Evolutionary conservation across 2,797 vertebrate genomes (phyloP), one percentile per base, ranked within the genome.

Genomic region (Tinamus major): DNA sequence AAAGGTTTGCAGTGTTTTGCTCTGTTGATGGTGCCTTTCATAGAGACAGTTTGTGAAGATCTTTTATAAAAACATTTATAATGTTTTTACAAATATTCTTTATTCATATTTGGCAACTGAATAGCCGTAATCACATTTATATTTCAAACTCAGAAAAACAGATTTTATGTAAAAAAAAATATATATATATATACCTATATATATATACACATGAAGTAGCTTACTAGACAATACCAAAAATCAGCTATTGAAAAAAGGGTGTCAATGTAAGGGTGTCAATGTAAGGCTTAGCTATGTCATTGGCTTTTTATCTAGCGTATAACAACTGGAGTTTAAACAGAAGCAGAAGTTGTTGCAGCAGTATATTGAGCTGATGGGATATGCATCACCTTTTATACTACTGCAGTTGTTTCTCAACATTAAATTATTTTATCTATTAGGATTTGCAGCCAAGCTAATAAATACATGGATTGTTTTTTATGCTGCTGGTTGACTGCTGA

Each of bases 391-490:
- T 69, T 55, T 49, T 49, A n/a, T 68, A 6, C 35, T 53, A 1
- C 31, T n/a, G 35, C 61, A 56, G 76, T 4, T 56, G 44, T 12
- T 70, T 70, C 58, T 80, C 41, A 21, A 4, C 0, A 0, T 42
- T 69, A n/a, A 83, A 11, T 35, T 58, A 1, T 48, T 87, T 42
- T 24, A 33, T 64, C 48, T 10, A 16, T 80, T 67, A 7, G 3
- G 1, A 13, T 6, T 49, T 49, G 37, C 29, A 68, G 68, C 37
- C 39, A 31, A 77, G 14, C 4, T 24, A 10, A 4, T 31, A 46
- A 62, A 59, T 12, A 17, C 1, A 4, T 29, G 2, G 8, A 4
- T 19, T 24, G 7, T n/a, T 29, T 53, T 7, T 4, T 27, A 13
- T 33, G 48, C 2, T 33, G n/a, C 3, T 70, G 4, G 26, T 59